Base-by-base conservation (phyloP, 2,888 invertebrate species). In the Tinea trinotella region DNA sequence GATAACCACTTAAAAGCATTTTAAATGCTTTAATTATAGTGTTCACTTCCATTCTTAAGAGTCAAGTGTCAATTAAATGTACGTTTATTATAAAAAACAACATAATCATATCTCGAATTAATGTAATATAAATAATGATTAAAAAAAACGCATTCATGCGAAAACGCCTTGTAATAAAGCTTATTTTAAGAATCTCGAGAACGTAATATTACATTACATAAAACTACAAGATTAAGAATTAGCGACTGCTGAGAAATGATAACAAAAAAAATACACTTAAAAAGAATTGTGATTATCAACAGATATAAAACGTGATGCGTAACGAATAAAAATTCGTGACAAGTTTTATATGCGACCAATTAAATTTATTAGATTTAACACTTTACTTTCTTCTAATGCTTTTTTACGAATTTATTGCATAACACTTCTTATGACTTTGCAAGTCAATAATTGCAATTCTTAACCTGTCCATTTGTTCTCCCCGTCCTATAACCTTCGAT, bases 341-440 rank as follows among this genome's bases (percentile, higher is more conserved):
- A 64, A 40, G 13, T 62, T 64, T 65, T 59, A 60, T 62, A 61
- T 61, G 54, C 56, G 65, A 63, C 65, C 62, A 62, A 66, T 62
- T 60, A 63, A 62, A 55, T 17, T 40, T 40, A 40, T 17, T 40
- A 17, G 9, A 57, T 68, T 66, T 63, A 30, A 10, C 46, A 46
- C 17, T 46, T 46, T 18, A 17, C 15, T 46, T 46, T 19, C n/a
- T 19, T 18, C 19, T 30, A 30, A 30, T 30, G 30, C 30, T 30
- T 30, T 30, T 30, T 30, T 30, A 68, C 67, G 70, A 66, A 71
- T 61, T 52, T 63, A 64, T 74, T 74, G 62, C 66, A 65, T 64
- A 72, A 75, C 62, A 59, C 61, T 30, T 30, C 30, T 30, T 30
- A 30, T 30, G 30, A 30, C 30, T 30, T 30, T n/a, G 34, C 36